phyloP scores from a whole-genome alignment of 2,888 invertebrate genomes.

The Panzeria rudis region DNA sequence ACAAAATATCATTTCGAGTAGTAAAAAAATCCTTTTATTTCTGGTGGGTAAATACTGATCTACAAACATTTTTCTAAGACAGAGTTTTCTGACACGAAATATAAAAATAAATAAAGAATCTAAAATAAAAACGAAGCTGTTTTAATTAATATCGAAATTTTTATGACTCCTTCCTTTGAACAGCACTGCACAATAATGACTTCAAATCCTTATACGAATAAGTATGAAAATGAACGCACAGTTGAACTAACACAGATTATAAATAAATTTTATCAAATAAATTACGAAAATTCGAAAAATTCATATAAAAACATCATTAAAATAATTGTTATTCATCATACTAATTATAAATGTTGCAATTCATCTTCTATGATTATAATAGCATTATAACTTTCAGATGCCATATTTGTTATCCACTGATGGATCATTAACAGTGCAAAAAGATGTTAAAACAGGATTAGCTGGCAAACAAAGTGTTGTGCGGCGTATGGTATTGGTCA shows the following conservation, averaged over 20 bases:
- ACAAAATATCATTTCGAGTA: too few relatives aligned
- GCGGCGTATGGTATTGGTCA: constrained; percentile 84
- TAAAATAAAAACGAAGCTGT: too few relatives aligned
- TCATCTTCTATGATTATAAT: constrained; percentile 69
- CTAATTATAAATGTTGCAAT: constrained; percentile 69
- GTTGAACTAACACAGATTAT: neutral
- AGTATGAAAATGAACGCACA: neutral
- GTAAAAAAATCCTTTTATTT: too few relatives aligned
- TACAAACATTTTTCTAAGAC: too few relatives aligned
- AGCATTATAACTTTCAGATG: constrained; percentile 80
- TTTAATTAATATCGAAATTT: neutral
- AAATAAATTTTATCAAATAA: neutral
- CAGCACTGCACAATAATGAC: constrained; percentile 49
- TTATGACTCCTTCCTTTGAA: constrained; percentile 18
- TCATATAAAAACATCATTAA: constrained; percentile 48
- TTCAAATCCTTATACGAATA: neutral
- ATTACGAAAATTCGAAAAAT: constrained; percentile 35
- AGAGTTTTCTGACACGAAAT: neutral
- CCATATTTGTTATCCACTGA: constrained; percentile 83
- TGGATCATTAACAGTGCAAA: constrained; percentile 83
- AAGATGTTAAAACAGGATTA: constrained; percentile 83
- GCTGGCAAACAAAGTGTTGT: constrained; percentile 83
- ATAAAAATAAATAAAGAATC: neutral
- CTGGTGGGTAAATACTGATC: too few relatives aligned
- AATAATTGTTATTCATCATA: constrained; percentile 64